Evolutionary conservation across 2,113 vertebrate genomes (phyloP), one percentile per base, ranked within the genome.

Genomic region (Chloroceryle aenea): DNA sequence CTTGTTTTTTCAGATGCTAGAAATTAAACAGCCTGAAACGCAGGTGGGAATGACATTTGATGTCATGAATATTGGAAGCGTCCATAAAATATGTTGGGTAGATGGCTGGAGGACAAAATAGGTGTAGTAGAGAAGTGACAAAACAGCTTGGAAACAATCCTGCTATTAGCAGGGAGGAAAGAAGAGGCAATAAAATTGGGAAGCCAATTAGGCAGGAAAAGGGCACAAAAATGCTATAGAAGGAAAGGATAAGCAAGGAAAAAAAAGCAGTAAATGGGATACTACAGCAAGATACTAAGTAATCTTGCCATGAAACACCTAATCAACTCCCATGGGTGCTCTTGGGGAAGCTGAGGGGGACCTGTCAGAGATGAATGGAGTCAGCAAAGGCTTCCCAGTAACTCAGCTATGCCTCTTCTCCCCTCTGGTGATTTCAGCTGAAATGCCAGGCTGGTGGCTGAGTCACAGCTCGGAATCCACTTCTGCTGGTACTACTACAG

Each of bases 101-200:
- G 64, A 75, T 52, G 40, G 72, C 50, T 83, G 40, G 27, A 95
- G 69, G 47, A 90, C 43, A 93, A 90, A 95, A 82, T 52, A 79
- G 62, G 34, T 63, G 27, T 53, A 75, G 77, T 20, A 83, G 36
- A 85, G 45, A 68, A 85, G 45, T 36, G 62, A 72, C n/a, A 47
- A 71, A 90, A 82, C 27, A 77, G 38, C 36, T 58, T 81, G 42
- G 88, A 76, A 91, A 86, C 25, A 82, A 61, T 58, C 42, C 42
- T 80, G 59, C 50, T 94, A 52, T 85, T 87, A 79, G 63, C 69
- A 80, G 81, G 38, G 67, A 94, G 29, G 42, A 95, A 93, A 95
- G 38, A 94, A 77, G 42, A 69, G 7, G 29, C 50, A 90, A 93
- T 90, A 94, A 85, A 91, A 85, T n/a, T 80, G 42, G 32, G 34